Evolutionary conservation across 1,140 invertebrate species (phyloP), one percentile per base, ranked within the genome.

Genomic region (Rhagoletis zephyria): DNA sequence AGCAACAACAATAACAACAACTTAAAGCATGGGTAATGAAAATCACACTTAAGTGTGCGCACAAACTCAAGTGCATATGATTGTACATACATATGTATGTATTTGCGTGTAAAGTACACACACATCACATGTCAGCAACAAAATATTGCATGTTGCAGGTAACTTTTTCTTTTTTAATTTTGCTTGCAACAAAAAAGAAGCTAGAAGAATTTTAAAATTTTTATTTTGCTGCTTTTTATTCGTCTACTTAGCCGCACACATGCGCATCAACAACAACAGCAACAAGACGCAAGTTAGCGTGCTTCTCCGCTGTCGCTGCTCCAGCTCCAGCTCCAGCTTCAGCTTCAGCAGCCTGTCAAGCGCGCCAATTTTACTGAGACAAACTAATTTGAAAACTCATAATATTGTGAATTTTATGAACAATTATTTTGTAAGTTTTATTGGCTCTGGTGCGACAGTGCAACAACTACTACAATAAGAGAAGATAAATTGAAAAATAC

Each of bases 351-450:
- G 74, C 48, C n/a, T 19, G 64, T 45, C 85, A 86, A 64, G 59
- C 87, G 48, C 74, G 48, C 48, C 74, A 56, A 81, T 81, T 81
- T 81, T 56, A 56, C 74, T 81, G 74, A 81, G 89, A 90, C 90
- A 90, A 92, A 91, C 90, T 90, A 91, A 91, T 92, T 92, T 90
- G 89, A 90, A 92, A 91, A 90, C 88, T 90, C 91, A 92, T 92
- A 92, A 92, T 90, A 90, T 92, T 90, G 89, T 85, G 88, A 88
- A 92, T 90, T 92, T 92, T 92, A 92, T 91, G 90, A 91, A 92
- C 91, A 92, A 92, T 92, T 92, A 92, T 92, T 90, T 90, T 92
- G 91, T 91, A 92, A 92, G 91, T 92, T 92, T 92, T 92, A 92
- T 92, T 92, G 89, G 88, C 67, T 42, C 30, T 30, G 30, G 61